A percentile compares a stretch with the other conserved stretches of the same genome.
phyloP scores from a whole-genome alignment of 2,888 invertebrate species.

The Stenolophus ochropezus region DNA sequence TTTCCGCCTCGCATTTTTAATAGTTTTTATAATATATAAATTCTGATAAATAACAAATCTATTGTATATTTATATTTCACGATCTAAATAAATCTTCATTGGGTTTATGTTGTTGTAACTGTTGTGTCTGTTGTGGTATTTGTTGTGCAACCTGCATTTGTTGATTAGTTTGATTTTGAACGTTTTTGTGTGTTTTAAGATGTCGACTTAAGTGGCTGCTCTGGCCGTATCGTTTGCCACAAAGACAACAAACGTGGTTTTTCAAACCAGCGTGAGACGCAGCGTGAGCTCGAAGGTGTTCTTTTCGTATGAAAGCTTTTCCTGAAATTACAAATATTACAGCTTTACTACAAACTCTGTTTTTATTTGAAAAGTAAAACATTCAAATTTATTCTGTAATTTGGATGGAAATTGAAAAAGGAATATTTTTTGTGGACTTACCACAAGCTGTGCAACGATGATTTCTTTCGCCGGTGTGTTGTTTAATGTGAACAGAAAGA shows the following conservation, averaged over 20 bases:
- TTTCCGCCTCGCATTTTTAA: no score
- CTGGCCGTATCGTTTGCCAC: constrained; percentile 69
- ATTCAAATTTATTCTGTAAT: background rate
- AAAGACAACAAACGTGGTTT: constrained; percentile 76
- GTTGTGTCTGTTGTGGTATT: background rate
- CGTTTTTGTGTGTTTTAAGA: constrained; percentile 66
- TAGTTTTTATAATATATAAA: no score
- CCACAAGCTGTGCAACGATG: constrained; percentile 74
- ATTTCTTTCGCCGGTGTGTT: constrained; percentile 67
- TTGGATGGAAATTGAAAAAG: background rate
- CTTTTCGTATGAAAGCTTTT: constrained; percentile 30
- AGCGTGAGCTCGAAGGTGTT: constrained; percentile 70
- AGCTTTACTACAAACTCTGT: no score
- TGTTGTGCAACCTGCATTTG: background rate
- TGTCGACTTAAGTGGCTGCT: constrained; percentile 68
- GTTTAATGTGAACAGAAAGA: constrained; percentile 67
- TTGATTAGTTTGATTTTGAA: background rate
- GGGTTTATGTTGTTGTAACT: no score
- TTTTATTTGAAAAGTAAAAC: no score
- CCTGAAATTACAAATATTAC: no score
- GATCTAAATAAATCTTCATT: no score
- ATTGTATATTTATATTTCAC: no score
- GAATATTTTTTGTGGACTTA: constrained; percentile 68
- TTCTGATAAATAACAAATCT: no score
- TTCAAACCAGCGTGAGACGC: constrained; percentile 78